Percentiles rank a stretch among this genome's conserved stretches.
These are phyloP conservation scores for Pyrrhia umbra DNA, from an alignment of 2,888 invertebrate genomes.

Conservation along the genomic window DNA sequence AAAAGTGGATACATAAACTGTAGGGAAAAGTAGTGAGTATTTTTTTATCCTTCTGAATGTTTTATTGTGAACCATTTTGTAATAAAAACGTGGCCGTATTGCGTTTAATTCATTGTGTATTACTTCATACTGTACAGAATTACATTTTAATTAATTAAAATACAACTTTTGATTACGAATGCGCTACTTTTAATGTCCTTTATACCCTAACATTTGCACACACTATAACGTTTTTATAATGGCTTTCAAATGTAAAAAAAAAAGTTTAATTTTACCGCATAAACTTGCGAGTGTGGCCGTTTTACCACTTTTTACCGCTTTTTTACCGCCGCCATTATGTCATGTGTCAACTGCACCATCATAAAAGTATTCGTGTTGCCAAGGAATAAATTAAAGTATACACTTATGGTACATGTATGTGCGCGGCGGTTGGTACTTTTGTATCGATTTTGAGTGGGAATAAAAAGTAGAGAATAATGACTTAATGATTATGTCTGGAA, in stretches of 20 bases:
- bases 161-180: conserved; percentile 3
- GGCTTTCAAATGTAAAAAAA: conserved; percentile 41
- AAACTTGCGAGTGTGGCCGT: conserved; percentile 56
- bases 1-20: conserved; percentile 21
- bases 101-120: conserved; percentile 6
- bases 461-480: conserved; percentile 35
- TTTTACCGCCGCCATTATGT: conserved; percentile 69
- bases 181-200: background rate
- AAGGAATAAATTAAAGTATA: conserved; percentile 72
- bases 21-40: conserved; percentile 2
- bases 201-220: conserved; percentile 14
- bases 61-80: conserved; percentile 9
- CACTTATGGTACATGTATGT: conserved; percentile 32
- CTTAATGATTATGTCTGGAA: conserved; percentile 29
- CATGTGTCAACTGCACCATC: conserved; percentile 76
- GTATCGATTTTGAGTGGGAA: conserved; percentile 29
- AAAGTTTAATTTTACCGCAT: conserved; percentile 49
- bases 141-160: conserved; percentile 12
- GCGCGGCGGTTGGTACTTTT: conserved; percentile 5
- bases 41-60: conserved; percentile 17
- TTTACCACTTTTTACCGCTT: conserved; percentile 53
- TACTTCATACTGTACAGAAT: conserved; percentile 3
- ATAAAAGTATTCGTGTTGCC: conserved; percentile 74
- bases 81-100: background rate
- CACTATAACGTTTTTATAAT: conserved; percentile 27